A percentile compares a stretch with the other conserved stretches of the same genome.
Conservation (phyloP, 2,888 invertebrate species). For the Hypolimnas misippus region DNA sequence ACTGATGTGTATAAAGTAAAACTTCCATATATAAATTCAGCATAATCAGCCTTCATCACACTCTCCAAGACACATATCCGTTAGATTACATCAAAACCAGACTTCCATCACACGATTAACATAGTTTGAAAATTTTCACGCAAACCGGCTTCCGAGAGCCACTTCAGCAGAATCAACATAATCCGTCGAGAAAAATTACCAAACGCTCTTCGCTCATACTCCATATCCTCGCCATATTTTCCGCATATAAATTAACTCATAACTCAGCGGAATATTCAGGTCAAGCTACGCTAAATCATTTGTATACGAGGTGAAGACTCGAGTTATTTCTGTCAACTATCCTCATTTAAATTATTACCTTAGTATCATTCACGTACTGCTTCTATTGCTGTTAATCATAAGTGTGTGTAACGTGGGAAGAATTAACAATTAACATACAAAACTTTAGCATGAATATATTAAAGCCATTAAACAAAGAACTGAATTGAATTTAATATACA, state of each 20-base stretch:
- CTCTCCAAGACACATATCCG: too few relatives aligned
- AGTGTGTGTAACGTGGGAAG: not conserved
- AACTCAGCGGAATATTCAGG: constrained; percentile 62
- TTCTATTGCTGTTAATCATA: not conserved
- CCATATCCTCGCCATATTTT: constrained; percentile 56
- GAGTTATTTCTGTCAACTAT: constrained; percentile 32
- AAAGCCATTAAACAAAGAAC: too few relatives aligned
- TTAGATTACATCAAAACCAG: not conserved
- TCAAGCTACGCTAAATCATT: constrained; percentile 63
- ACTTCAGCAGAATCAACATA: constrained; percentile 43
- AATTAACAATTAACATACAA: not conserved
- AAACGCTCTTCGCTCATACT: constrained; percentile 43
- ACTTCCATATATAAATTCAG: too few relatives aligned
- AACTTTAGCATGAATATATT: too few relatives aligned
- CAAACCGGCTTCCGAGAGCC: constrained; percentile 31
- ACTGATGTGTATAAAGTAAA: too few relatives aligned
- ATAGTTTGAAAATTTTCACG: constrained; percentile 32
- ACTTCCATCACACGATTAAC: constrained; percentile 13
- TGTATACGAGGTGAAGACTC: constrained; percentile 43
- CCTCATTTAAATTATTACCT: constrained; percentile 32
- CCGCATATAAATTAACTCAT: constrained; percentile 68
- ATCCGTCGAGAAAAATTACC: constrained; percentile 45
- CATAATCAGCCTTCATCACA: too few relatives aligned
- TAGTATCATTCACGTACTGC: not conserved
- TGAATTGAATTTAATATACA: too few relatives aligned